Base-by-base conservation (phyloP, 2,888 invertebrate species). In the Hymenopus coronatus region DNA sequence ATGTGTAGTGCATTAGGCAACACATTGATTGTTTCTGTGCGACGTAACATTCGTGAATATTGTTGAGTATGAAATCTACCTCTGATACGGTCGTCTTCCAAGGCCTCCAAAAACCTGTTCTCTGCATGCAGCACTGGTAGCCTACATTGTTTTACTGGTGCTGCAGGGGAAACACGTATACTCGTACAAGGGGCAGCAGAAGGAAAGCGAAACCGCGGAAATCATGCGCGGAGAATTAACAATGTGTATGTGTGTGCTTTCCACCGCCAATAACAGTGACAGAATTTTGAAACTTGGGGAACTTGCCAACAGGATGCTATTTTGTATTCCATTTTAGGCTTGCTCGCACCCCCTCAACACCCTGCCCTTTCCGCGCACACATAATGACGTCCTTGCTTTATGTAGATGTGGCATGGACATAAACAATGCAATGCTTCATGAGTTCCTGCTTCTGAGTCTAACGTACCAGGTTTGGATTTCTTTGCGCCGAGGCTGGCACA, bases 121-220 rank as follows among this genome's bases (percentile, higher is more conserved):
- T 33, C 33, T 84, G 20, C 84, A 84, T 84, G 84, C 84, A 84
- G 84, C n/a, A 33, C 84, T 40, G 84, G 84, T 84, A 84, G 84
- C 84, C 84, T 84, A 84, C 33, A 84, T 84, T 84, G 84, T 40
- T 46, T 84, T 84, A 46, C 15, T 84, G 15, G 84, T 30, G 30
- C 84, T 84, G 25, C 28, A 30, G 84, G 28, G 28, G 28, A 40
- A 40, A 40, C 40, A 40, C 40, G 40, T 40, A 40, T 40, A 40
- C 12, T 40, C 12, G 40, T 40, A 40, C 40, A 40, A 40, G 40
- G 40, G 54, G 54, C 54, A 70, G 25, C 54, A 70, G 54, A 70
- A 70, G 54, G 54, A 70, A 70, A 70, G 54, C 54, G 54, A 70
- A 70, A 70, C 54, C 25, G 25, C 54, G 54, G 54, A 70, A 70